Conservation (phyloP, 2,797 vertebrate genomes). For the Lithobates sylvaticus region DNA sequence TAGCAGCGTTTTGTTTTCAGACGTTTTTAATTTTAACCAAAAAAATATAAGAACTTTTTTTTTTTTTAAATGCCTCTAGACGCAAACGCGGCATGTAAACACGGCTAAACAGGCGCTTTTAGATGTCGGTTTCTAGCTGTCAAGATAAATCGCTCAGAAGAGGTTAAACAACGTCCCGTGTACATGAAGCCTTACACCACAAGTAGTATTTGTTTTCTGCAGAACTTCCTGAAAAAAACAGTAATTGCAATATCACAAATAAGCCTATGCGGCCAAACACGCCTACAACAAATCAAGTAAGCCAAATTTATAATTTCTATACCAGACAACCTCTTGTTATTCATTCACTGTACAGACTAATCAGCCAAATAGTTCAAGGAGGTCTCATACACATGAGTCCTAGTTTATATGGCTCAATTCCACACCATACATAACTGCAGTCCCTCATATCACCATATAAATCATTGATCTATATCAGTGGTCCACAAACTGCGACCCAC, state of each 20-base stretch:
- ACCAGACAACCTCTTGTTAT: not conserved
- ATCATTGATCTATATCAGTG: not conserved
- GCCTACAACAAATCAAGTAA: not conserved
- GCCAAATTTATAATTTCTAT: not conserved
- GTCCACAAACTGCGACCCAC: too few relatives aligned
- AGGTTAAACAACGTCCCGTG: too few relatives aligned
- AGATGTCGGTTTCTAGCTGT: too few relatives aligned
- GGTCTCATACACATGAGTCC: too few relatives aligned
- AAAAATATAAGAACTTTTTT: too few relatives aligned
- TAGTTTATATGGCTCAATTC: too few relatives aligned
- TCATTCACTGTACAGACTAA: not conserved
- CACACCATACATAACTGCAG: not conserved
- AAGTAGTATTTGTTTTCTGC: not conserved
- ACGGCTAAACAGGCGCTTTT: too few relatives aligned
- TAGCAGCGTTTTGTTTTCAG: too few relatives aligned
- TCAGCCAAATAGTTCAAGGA: not conserved
- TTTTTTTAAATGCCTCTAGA: too few relatives aligned
- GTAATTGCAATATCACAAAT: constrained; percentile 18
- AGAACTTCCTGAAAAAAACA: not conserved
- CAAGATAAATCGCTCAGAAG: too few relatives aligned
- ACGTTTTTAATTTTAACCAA: too few relatives aligned
- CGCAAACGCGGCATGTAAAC: too few relatives aligned
- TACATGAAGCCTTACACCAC: not conserved
- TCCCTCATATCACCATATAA: not conserved
- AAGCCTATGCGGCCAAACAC: not conserved